A percentile compares a stretch with the other conserved stretches of the same genome.
Conservation (phyloP, 2,888 invertebrate genomes). For the Caradrina kadenii region DNA sequence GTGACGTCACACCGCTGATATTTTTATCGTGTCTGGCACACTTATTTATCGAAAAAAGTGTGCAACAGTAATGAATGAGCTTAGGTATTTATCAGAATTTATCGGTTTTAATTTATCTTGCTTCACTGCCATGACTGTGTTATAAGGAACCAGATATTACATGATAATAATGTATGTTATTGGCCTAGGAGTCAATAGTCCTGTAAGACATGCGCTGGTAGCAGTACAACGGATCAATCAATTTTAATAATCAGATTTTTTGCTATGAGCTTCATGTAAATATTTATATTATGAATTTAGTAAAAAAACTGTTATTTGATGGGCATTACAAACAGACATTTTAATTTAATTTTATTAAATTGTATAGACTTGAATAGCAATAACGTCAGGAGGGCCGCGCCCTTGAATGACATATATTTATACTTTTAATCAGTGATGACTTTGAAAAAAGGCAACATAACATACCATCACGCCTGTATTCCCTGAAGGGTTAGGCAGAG, state of each 20-base stretch:
- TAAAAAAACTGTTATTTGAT: too few relatives aligned
- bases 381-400: background rate
- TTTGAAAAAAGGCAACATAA: background rate
- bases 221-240: too few relatives aligned
- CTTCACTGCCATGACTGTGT: background rate
- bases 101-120: background rate
- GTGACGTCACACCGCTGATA: background rate
- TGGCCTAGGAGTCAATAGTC: background rate
- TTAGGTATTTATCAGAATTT: background rate
- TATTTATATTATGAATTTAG: too few relatives aligned
- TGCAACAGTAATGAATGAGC: background rate
- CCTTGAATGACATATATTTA: constrained; percentile 3
- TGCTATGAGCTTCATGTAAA: too few relatives aligned
- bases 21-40: background rate
- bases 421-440: constrained; percentile 2
- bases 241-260: too few relatives aligned
- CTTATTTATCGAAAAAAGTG: background rate
- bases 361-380: too few relatives aligned
- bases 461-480: too few relatives aligned
- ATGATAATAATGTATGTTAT: background rate
- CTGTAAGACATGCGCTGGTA: too few relatives aligned
- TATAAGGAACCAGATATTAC: background rate
- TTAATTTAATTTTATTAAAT: too few relatives aligned
- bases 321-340: too few relatives aligned
- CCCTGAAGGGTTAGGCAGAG: too few relatives aligned